Percentiles rank a stretch among this genome's conserved stretches.
Evolutionary conservation across 2,797 vertebrate species (phyloP).

Genomic region (Cephalopachus bancanus): DNA sequence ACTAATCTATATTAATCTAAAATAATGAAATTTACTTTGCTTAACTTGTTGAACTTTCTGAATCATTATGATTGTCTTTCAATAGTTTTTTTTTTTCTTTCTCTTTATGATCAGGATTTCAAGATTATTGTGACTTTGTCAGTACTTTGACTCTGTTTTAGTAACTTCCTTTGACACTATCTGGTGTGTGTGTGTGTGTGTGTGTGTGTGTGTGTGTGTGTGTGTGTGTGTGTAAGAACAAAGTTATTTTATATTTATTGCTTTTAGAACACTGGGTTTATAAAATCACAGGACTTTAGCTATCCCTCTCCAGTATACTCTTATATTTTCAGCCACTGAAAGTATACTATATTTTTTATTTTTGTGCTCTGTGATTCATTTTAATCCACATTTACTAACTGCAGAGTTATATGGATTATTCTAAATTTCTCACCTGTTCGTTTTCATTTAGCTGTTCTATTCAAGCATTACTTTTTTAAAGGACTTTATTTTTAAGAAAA

Average conservation of each 20-base stretch:
- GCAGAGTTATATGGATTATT: neutral
- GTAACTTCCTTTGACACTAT: slow-evolving; percentile 60
- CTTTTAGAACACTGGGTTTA: neutral
- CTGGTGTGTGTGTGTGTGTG: neutral
- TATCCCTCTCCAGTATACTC: neutral
- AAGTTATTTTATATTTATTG: slow-evolving; percentile 45
- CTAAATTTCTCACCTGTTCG: neutral
- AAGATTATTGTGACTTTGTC: neutral
- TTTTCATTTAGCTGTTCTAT: neutral
- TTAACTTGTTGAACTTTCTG: neutral
- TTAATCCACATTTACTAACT: neutral
- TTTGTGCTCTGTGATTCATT: neutral
- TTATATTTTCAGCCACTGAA: neutral
- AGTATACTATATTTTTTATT: neutral
- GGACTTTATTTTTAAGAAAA: neutral
- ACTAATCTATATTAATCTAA: neutral
- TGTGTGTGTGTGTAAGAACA: neutral
- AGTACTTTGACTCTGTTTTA: neutral
- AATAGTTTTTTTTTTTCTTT: neutral
- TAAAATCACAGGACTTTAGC: neutral
- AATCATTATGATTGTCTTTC: slow-evolving; percentile 30
- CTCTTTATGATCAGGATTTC: neutral
- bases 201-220: too few relatives aligned
- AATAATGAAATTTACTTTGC: slow-evolving; percentile 16
- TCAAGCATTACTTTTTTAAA: neutral